A percentile compares a stretch with the other conserved stretches of the same genome.
phyloP scores from a whole-genome alignment of 2,113 vertebrate species.

The Pterophyllum scalare region DNA sequence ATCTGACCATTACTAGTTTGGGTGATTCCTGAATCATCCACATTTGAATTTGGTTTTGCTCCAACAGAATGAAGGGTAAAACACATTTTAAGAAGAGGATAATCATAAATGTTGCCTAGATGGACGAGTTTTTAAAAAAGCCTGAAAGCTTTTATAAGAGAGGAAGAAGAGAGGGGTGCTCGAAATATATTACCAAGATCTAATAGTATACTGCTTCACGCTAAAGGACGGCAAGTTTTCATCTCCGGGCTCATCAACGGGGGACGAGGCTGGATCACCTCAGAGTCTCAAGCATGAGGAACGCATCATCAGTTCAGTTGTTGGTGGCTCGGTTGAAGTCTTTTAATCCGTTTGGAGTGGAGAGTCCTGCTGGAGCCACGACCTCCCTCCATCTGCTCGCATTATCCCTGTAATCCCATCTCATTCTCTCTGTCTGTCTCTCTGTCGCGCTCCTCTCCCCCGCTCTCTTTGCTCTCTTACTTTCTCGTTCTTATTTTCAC shows the following conservation, averaged over 20 bases:
- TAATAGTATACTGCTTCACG: background rate
- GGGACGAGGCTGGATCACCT: conserved; percentile 7
- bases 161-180: too few species aligned
- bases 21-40: background rate
- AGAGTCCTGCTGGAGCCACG: conserved; percentile 74
- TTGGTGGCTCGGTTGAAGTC: conserved; percentile 60
- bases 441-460: background rate
- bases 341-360: conserved; percentile 84
- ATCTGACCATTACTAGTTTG: background rate
- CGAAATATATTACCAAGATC: conserved; percentile 19
- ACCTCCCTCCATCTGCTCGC: conserved; percentile 84
- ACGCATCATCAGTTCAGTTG: conserved; percentile 30
- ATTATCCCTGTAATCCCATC: conserved; percentile 87
- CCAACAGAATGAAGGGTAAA: background rate
- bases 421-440: conserved; percentile 77
- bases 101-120: conserved; percentile 26
- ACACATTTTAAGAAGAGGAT: conserved; percentile 19
- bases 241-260: conserved; percentile 48
- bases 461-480: conserved; percentile 36
- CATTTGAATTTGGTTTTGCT: background rate
- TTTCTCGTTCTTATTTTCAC: conserved; percentile 54
- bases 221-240: conserved; percentile 53
- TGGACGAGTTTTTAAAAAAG: conserved; percentile 16
- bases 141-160: background rate
- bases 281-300: conserved; percentile 37